Evolutionary conservation across 2,113 vertebrate genomes (phyloP), one percentile per base, ranked within the genome.

Genomic region (Cyanistes caeruleus): DNA sequence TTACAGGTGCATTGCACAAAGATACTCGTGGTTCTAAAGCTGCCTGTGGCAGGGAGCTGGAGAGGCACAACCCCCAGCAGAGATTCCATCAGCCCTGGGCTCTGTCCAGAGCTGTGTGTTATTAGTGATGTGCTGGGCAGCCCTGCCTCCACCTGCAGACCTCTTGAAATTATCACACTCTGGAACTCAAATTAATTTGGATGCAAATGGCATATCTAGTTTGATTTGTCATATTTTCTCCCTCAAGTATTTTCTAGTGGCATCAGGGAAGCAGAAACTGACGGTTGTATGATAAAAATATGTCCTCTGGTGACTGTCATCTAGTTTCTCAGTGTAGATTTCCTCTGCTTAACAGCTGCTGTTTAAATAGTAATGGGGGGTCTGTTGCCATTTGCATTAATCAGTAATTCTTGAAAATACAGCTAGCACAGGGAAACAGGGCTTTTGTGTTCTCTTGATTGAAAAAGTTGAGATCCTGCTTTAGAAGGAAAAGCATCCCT

Each of bases 11-110:
- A 8, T 2, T 43, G 13, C 17, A 20, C 77, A 46, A 33, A 13
- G 5, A 1, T 1, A 1, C 19, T 30, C 0, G 0, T 58, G 10
- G 14, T 67, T 72, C 41, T n/a, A 27, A 39, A 68, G 35, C 8
- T 59, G 11, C 27, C 30, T n/a, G 33, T 48, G 52, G 39, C 33
- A 39, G 65, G 21, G 33, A 46, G 15, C 4, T 33, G 60, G 13
- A 75, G 48, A 58, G 28, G 23, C 35, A 60, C 20, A 91, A 55
- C 37, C 43, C 17, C 28, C 17, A 44, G 82, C 28, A 35, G 23
- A 6, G 59, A 3, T 9, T 44, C 41, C 31, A 11, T 9, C 59
- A 35, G 21, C 25, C 1, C 0, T 12, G 52, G 18, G 56, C 49
- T 76, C 73, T 51, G n/a, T 1, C 15, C 3, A 2, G 81, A n/a